These are phyloP conservation scores for Nematolebias whitei DNA, from an alignment of 2,113 vertebrate genomes.

Conservation along the genomic window DNA sequence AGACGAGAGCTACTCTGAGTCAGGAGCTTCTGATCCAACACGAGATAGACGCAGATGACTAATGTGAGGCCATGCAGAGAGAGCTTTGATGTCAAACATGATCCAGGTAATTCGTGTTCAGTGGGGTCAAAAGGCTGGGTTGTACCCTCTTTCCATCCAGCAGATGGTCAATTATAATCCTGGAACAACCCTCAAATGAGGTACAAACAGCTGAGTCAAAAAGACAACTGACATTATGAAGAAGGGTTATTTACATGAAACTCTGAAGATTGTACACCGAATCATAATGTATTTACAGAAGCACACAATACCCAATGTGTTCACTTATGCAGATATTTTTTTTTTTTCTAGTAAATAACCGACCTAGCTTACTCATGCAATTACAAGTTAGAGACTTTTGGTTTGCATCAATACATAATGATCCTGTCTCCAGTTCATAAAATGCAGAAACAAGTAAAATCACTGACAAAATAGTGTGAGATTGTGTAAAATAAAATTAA, in stretches of 20 bases:
- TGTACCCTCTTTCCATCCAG: conserved; percentile 16
- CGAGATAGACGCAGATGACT: conserved; percentile 24
- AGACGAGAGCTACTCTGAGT: background rate
- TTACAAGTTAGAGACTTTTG: no score
- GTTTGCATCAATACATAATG: no score
- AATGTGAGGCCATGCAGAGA: conserved; percentile 28
- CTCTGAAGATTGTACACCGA: background rate
- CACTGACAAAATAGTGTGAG: no score
- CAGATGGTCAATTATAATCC: conserved; percentile 20
- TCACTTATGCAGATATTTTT: no score
- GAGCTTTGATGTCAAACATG: conserved; percentile 46
- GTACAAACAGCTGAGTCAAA: conserved; percentile 4
- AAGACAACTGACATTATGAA: background rate
- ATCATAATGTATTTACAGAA: background rate
- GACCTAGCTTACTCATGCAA: no score
- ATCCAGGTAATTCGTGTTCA: conserved; percentile 38
- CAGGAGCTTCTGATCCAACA: conserved; percentile 28
- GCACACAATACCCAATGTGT: no score
- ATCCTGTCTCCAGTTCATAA: no score
- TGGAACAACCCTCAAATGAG: conserved; percentile 15
- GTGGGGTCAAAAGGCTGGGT: conserved; percentile 36
- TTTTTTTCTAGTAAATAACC: no score
- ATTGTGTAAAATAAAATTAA: no score
- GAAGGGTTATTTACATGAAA: background rate
- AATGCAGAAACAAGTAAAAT: no score